These are phyloP conservation scores for Drosophila tsacasi DNA, from an alignment of 1,140 invertebrate species.

Conservation along the genomic window DNA sequence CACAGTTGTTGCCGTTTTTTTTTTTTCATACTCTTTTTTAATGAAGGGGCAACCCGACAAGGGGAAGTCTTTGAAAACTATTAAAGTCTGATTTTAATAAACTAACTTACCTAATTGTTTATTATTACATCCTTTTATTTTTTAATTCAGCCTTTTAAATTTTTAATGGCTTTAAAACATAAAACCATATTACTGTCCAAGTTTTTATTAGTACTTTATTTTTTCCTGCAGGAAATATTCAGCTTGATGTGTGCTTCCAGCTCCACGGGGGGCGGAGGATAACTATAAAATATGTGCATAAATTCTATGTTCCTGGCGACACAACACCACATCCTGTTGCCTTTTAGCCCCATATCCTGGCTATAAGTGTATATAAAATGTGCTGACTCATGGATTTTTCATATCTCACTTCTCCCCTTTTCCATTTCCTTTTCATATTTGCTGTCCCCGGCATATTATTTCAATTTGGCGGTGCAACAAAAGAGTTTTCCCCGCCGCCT, in stretches of 20 bases:
- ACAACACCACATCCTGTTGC: constrained; percentile 12
- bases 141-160: neutral
- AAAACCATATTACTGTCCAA: constrained; percentile 5
- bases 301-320: neutral
- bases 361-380: constrained; percentile 25
- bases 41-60: neutral
- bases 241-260: constrained; percentile 10
- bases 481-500: constrained; percentile 58
- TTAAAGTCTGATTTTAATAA: neutral
- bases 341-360: constrained; percentile 20
- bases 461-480: constrained; percentile 81
- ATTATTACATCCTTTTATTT: neutral
- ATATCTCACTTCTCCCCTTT: constrained; percentile 20
- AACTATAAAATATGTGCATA: constrained; percentile 5
- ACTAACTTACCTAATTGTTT: neutral
- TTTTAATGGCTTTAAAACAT: neutral
- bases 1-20: constrained; percentile 14
- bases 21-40: neutral
- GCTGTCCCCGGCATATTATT: constrained; percentile 77
- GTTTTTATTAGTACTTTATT: neutral
- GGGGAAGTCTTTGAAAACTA: neutral
- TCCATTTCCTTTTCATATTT: constrained; percentile 57
- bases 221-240: constrained; percentile 1
- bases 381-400: constrained; percentile 52
- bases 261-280: neutral